Percentiles rank a stretch among this genome's conserved stretches.
Evolutionary conservation across 2,113 vertebrate species (phyloP).

Genomic region (Hiodon alosoides): DNA sequence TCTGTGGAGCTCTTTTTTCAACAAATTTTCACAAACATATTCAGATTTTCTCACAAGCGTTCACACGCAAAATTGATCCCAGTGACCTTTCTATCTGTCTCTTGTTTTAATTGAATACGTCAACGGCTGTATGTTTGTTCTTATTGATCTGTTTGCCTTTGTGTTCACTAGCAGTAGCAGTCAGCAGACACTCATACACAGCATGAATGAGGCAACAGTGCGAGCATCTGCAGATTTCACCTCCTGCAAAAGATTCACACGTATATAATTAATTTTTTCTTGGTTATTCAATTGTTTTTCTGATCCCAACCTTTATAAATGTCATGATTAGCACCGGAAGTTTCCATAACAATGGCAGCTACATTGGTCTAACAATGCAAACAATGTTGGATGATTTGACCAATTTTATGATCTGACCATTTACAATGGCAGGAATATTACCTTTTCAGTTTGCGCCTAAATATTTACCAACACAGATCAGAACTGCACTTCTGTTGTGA

Average conservation of each 20-base stretch:
- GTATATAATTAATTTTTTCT: too few species aligned
- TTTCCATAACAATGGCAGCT: too few species aligned
- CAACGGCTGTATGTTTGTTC: neutral
- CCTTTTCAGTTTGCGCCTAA: too few species aligned
- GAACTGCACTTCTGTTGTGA: too few species aligned
- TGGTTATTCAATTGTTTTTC: too few species aligned
- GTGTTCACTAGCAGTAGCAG: neutral
- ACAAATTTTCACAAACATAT: neutral
- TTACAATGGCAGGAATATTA: too few species aligned
- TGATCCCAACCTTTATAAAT: too few species aligned
- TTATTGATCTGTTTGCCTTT: conserved; percentile 9
- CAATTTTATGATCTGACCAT: too few species aligned
- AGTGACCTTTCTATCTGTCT: neutral
- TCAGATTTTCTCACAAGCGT: neutral
- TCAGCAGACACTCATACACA: neutral
- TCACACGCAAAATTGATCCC: neutral
- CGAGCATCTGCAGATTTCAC: neutral
- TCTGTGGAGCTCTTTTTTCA: neutral
- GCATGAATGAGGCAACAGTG: neutral
- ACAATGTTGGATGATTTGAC: too few species aligned
- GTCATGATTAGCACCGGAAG: too few species aligned
- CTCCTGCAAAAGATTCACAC: neutral
- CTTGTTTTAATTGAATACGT: neutral
- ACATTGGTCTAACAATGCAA: too few species aligned
- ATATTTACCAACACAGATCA: too few species aligned